A percentile compares a stretch with the other conserved stretches of the same genome.
These are phyloP conservation scores for Platysternon megacephalum DNA, from an alignment of 2,113 vertebrate genomes.

Conservation along the genomic window DNA sequence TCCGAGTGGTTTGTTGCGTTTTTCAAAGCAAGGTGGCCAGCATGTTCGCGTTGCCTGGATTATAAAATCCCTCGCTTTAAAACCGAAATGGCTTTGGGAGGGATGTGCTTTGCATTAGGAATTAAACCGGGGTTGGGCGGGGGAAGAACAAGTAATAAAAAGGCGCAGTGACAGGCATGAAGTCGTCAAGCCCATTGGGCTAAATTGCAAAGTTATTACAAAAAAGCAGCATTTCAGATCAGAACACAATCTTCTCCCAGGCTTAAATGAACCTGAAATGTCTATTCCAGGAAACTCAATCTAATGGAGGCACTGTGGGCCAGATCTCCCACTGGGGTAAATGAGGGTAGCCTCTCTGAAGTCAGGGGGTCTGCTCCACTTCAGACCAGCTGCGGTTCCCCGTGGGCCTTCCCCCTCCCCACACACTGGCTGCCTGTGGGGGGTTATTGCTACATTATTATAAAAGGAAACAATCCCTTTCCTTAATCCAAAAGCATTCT, in stretches of 20 bases:
- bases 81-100: constrained; percentile 54
- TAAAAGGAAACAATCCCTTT: constrained; percentile 42
- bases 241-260: background rate
- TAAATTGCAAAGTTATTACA: constrained; percentile 50
- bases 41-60: constrained; percentile 16
- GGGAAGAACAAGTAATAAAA: constrained; percentile 28
- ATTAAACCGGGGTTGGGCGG: constrained; percentile 16
- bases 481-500: constrained; percentile 53
- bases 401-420: background rate
- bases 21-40: constrained; percentile 1
- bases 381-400: background rate
- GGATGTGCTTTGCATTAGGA: constrained; percentile 63
- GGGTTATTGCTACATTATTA: constrained; percentile 15
- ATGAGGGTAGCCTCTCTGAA: background rate
- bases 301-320: background rate
- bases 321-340: background rate
- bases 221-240: constrained; percentile 38
- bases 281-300: constrained; percentile 55
- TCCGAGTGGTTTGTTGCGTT: background rate
- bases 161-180: constrained; percentile 46
- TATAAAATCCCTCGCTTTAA: constrained; percentile 24
- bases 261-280: constrained; percentile 52
- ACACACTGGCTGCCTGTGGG: background rate
- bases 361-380: background rate
- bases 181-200: constrained; percentile 33